Evolutionary conservation across 2,113 vertebrate species (phyloP).

Genomic region (Mastomys natalensis): DNA sequence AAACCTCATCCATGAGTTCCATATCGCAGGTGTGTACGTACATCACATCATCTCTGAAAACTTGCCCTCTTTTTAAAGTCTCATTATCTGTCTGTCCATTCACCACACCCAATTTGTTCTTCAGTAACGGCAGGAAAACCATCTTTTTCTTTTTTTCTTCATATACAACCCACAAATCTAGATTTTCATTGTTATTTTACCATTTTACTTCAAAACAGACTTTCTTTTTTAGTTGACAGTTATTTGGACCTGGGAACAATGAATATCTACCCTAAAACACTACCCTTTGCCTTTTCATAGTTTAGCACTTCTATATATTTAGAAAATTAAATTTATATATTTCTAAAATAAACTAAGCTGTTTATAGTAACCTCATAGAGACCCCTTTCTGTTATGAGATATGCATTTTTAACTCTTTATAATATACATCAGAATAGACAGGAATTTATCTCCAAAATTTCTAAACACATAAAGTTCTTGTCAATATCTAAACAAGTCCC

Average conservation of each 20-base stretch:
- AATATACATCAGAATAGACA: background rate
- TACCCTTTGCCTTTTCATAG: slow-evolving; percentile 1
- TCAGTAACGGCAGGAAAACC: background rate
- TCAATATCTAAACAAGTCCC: background rate
- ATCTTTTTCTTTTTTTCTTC: background rate
- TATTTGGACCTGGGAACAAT: slow-evolving; percentile 19
- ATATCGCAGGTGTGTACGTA: background rate
- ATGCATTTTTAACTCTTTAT: slow-evolving; percentile 10
- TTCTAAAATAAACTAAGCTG: background rate
- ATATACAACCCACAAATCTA: background rate
- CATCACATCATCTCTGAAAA: background rate
- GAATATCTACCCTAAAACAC: background rate
- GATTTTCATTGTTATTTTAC: background rate
- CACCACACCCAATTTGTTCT: background rate
- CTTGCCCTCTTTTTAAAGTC: background rate
- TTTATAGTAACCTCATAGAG: background rate
- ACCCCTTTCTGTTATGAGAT: background rate
- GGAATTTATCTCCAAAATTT: slow-evolving; percentile 34
- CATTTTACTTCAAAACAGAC: background rate
- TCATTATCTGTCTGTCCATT: background rate
- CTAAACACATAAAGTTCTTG: slow-evolving; percentile 14
- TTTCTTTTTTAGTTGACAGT: background rate
- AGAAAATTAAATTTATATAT: slow-evolving; percentile 5
- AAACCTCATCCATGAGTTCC: background rate
- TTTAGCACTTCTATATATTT: slow-evolving; percentile 7